phyloP scores from a whole-genome alignment of 2,797 vertebrate species.

The Coregonus ussuriensis region DNA sequence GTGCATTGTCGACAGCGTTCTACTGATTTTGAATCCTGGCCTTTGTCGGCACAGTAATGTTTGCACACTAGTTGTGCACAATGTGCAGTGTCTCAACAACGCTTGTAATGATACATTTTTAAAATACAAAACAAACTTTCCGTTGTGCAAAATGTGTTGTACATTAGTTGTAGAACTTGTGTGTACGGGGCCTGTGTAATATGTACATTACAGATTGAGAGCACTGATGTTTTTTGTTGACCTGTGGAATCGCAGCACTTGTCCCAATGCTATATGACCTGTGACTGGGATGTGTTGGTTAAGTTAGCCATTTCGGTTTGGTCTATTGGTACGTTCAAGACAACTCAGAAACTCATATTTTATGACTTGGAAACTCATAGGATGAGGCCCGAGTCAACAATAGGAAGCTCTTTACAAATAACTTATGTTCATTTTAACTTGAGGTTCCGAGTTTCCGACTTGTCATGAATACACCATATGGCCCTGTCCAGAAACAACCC shows the following conservation, averaged over 20 bases:
- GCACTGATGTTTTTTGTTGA: conserved; percentile 57
- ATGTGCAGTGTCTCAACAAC: neutral
- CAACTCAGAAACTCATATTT: too few species aligned
- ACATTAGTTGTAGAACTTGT: too few species aligned
- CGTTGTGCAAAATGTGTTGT: neutral
- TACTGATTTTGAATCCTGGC: neutral
- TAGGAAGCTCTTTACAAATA: too few species aligned
- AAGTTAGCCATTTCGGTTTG: too few species aligned
- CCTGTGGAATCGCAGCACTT: conserved; percentile 61
- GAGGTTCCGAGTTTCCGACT: too few species aligned
- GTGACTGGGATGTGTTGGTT: conserved; percentile 1
- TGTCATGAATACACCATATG: too few species aligned
- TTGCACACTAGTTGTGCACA: neutral
- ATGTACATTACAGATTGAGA: conserved; percentile 38
- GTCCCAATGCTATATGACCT: conserved; percentile 36
- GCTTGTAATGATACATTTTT: too few species aligned
- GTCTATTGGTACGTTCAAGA: conserved; percentile 1
- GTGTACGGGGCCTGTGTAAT: conserved; percentile 14
- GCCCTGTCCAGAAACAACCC: too few species aligned
- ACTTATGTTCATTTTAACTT: too few species aligned
- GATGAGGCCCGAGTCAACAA: too few species aligned
- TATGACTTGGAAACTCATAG: too few species aligned
- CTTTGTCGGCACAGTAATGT: neutral
- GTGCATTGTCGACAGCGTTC: neutral
- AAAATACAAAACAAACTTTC: too few species aligned